These are phyloP conservation scores for Steatornis caripensis DNA, from an alignment of 2,113 vertebrate genomes.

Conservation along the genomic window DNA sequence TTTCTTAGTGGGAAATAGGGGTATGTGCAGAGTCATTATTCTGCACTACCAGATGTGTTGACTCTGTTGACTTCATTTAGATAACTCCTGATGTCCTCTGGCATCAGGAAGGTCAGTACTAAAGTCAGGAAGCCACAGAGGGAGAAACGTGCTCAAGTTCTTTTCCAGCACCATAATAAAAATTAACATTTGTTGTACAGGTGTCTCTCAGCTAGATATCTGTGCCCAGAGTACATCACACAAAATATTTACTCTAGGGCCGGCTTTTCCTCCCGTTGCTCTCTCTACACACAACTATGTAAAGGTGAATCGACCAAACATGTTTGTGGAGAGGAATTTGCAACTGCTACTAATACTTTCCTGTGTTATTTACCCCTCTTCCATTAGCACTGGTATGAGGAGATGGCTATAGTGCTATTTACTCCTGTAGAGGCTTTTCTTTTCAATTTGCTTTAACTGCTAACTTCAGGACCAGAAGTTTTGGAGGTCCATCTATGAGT, in stretches of 20 bases:
- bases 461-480: neutral
- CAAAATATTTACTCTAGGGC: neutral
- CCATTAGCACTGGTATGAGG: neutral
- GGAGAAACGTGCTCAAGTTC: accelerated
- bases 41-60: neutral
- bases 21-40: neutral
- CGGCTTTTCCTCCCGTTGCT: neutral
- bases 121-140: neutral
- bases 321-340: neutral
- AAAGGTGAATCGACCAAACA: neutral
- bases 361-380: neutral
- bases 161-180: neutral
- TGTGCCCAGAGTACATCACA: neutral
- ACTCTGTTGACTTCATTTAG: neutral
- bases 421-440: neutral
- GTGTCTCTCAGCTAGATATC: neutral
- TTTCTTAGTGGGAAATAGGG: neutral
- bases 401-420: neutral
- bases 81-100: neutral
- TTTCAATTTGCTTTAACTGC: neutral
- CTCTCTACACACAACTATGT: neutral
- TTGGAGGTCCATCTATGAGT: neutral
- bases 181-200: neutral
- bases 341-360: neutral
- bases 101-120: neutral